A percentile compares a stretch with the other conserved stretches of the same genome.
phyloP scores from a whole-genome alignment of 2,888 invertebrate species.

The Pteria penguin region DNA sequence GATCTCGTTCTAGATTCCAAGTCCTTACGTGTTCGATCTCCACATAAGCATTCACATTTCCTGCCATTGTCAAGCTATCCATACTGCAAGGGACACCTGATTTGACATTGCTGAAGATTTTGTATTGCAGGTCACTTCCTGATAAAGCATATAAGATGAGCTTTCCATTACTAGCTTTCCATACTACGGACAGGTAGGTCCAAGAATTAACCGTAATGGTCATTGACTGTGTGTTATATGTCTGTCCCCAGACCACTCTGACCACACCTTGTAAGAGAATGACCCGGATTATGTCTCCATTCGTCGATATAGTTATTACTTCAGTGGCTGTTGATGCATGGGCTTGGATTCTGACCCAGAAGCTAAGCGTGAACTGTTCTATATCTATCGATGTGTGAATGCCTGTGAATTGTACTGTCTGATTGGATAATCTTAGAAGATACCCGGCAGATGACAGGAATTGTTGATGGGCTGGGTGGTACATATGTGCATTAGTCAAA shows the following conservation, averaged over 20 bases:
- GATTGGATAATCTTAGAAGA: slow-evolving; percentile 43
- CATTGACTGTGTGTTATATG: slow-evolving; percentile 2
- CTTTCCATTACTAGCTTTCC: slow-evolving; percentile 31
- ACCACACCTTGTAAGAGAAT: slow-evolving; percentile 3
- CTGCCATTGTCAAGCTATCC: slow-evolving; percentile 18
- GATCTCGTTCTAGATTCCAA: slow-evolving; percentile 54
- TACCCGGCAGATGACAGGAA: slow-evolving; percentile 56
- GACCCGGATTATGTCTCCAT: slow-evolving; percentile 11
- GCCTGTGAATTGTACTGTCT: slow-evolving; percentile 30
- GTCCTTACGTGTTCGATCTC: slow-evolving; percentile 56
- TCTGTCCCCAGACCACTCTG: slow-evolving; percentile 17
- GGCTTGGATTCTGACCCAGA: slow-evolving; percentile 23
- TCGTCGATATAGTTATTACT: background rate
- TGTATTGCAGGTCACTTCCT: slow-evolving; percentile 34
- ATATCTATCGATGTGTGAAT: slow-evolving; percentile 30
- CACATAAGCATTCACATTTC: slow-evolving; percentile 18
- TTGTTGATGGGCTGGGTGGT: slow-evolving; percentile 36
- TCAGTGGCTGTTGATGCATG: background rate
- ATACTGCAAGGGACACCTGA: slow-evolving; percentile 3
- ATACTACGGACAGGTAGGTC: slow-evolving; percentile 41
- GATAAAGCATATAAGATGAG: slow-evolving; percentile 38
- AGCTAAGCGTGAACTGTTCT: slow-evolving; percentile 17
- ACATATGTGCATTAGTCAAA: slow-evolving; percentile 28
- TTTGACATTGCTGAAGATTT: slow-evolving; percentile 13
- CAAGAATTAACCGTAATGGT: slow-evolving; percentile 24